Evolutionary conservation across 2,888 invertebrate species (phyloP).

Genomic region (Andrena hattorfiana): DNA sequence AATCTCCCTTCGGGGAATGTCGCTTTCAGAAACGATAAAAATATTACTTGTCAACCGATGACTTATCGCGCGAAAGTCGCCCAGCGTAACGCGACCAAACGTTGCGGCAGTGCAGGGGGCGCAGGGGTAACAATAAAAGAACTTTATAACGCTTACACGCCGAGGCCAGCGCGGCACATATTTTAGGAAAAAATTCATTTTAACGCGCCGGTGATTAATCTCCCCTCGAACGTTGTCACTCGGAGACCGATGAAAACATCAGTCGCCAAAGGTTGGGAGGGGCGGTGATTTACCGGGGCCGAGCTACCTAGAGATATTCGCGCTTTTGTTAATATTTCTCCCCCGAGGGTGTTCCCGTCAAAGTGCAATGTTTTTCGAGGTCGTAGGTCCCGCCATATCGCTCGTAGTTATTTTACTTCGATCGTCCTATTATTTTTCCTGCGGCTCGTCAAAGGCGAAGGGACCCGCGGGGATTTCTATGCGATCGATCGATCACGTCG

Average conservation of each 20-base stretch:
- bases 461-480: slow-evolving; percentile 4
- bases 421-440: slow-evolving; percentile 62
- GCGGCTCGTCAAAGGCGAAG: slow-evolving; percentile 25
- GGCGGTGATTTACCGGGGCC: slow-evolving; percentile 56
- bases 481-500: slow-evolving; percentile 37
- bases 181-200: slow-evolving; percentile 52
- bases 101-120: background rate
- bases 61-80: slow-evolving; percentile 63
- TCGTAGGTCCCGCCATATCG: slow-evolving; percentile 26
- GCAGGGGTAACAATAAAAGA: slow-evolving; percentile 48
- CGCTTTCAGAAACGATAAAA: slow-evolving; percentile 71
- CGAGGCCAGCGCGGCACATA: slow-evolving; percentile 5
- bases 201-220: slow-evolving; percentile 65
- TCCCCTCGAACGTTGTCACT: slow-evolving; percentile 61
- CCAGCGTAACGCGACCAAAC: slow-evolving; percentile 44
- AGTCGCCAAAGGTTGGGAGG: slow-evolving; percentile 43
- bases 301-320: slow-evolving; percentile 20
- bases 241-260: slow-evolving; percentile 69
- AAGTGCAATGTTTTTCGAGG: slow-evolving; percentile 9
- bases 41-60: slow-evolving; percentile 69
- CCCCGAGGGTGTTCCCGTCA: slow-evolving; percentile 1
- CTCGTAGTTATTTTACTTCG: slow-evolving; percentile 58
- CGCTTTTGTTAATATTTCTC: slow-evolving; percentile 62
- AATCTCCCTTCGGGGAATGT: slow-evolving; percentile 66
- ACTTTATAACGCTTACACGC: slow-evolving; percentile 51